Evolutionary conservation across 2,888 invertebrate species (phyloP).

Genomic region (Eumerus sabulonum): DNA sequence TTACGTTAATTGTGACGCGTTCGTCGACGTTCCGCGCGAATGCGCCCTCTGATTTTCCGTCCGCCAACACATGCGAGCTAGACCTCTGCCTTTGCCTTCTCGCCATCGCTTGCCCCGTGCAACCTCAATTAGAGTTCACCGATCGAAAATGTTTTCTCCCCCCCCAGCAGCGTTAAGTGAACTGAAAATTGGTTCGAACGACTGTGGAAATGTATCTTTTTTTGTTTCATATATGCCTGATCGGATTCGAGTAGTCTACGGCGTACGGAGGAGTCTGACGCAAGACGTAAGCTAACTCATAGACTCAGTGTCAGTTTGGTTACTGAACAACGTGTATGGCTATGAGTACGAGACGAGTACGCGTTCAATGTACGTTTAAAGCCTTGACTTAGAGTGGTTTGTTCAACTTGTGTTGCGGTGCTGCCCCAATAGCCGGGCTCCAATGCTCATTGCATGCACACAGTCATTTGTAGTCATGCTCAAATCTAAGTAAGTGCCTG

Average conservation of each 20-base stretch:
- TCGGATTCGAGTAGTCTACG: slow-evolving; percentile 8
- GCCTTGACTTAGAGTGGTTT: slow-evolving; percentile 67
- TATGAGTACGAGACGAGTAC: not conserved
- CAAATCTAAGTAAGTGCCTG: slow-evolving; percentile 5
- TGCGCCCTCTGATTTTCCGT: slow-evolving; percentile 53
- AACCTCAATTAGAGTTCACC: slow-evolving; percentile 49
- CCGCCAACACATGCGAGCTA: slow-evolving; percentile 38
- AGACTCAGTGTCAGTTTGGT: slow-evolving; percentile 31
- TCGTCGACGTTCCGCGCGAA: slow-evolving; percentile 24
- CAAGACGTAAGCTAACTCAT: not conserved
- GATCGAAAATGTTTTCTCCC: slow-evolving; percentile 36
- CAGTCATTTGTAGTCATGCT: not conserved
- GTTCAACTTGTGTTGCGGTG: slow-evolving; percentile 51
- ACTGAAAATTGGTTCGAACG: slow-evolving; percentile 39
- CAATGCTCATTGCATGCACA: slow-evolving; percentile 54
- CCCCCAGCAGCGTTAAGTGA: no score
- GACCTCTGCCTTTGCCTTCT: slow-evolving; percentile 11
- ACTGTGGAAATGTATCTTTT: slow-evolving; percentile 39
- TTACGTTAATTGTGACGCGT: slow-evolving; percentile 57
- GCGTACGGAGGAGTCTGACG: slow-evolving; percentile 1
- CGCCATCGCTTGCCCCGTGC: not conserved
- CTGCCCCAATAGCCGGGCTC: slow-evolving; percentile 51
- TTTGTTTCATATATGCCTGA: no score
- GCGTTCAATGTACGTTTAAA: slow-evolving; percentile 63
- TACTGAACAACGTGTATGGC: not conserved